Base-by-base conservation (phyloP, 30 jellyfish, hydroid and myxozoan species). In the Phacellophora camtschatica region DNA sequence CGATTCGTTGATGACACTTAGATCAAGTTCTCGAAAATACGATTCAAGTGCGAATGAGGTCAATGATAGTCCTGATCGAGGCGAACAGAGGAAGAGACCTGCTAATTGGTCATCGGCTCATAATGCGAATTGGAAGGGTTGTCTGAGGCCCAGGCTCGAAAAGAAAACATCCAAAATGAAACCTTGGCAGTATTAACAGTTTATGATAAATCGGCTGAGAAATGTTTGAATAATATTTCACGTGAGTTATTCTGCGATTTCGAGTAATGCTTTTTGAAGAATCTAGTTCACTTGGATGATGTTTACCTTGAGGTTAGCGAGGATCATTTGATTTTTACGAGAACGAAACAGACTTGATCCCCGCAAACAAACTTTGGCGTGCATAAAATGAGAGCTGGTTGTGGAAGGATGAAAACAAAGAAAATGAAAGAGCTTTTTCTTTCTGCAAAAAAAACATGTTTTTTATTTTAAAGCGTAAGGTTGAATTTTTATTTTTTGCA, bases 121-220 rank as follows among this genome's bases (percentile, higher is more conserved):
- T 24, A 75, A 66, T 9, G 20, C 76, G 3, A 83, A 65, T 41
- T 62, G 73, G 18, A 55, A 50, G 19, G 75, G 89, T n/a, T 3
- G 67, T 4, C 77, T 79, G n/a, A 48, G 90, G 76, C 83, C 90
- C 13, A 69, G 59, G 45, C 24, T 63, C 15, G 90, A 79, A 5
- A 34, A 70, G 62, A 48, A 63, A 16, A 43, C 16, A 13, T 12
- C 18, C 11, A 79, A 66, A 25, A 62, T 31, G 53, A 49, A 65
- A 53, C 90, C 90, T 2, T 79, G 90, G 90, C 11, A 80, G 59
- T 76, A 76, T 37, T 76, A 39, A 42, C n/a, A n/a, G n/a, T n/a
- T n/a, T n/a, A n/a, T 3, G 58, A 19, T 45, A 0, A 23, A 3
- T 45, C 58, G 15, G 58, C 0, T 1, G 23, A 45, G 13, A 0